These are phyloP conservation scores for Gobionotothen gibberifrons DNA, from an alignment of 2,797 vertebrate species.

Conservation along the genomic window DNA sequence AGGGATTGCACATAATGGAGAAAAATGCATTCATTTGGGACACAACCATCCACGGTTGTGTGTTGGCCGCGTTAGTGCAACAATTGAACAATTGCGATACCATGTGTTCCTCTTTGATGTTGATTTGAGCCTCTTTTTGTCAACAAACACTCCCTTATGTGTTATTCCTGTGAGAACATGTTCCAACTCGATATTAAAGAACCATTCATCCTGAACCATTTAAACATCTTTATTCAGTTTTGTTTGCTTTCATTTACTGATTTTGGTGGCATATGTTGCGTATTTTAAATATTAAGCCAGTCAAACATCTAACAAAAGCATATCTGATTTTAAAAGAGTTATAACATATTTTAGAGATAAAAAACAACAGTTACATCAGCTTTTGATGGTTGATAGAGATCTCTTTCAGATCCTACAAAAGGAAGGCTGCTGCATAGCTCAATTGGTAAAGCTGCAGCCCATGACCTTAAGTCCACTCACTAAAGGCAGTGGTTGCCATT, in stretches of 20 bases:
- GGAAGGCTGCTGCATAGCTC: too few relatives aligned
- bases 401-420: too few relatives aligned
- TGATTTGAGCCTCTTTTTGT: constrained; percentile 30
- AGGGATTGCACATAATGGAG: constrained; percentile 50
- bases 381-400: too few relatives aligned
- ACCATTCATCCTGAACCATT: background rate
- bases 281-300: too few relatives aligned
- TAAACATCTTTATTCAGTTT: background rate
- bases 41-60: background rate
- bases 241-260: too few relatives aligned
- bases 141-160: constrained; percentile 1
- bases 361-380: too few relatives aligned
- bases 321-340: too few relatives aligned
- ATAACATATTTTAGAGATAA: too few relatives aligned
- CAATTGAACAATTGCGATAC: constrained; percentile 19
- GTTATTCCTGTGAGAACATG: constrained; percentile 16
- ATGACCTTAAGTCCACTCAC: too few relatives aligned
- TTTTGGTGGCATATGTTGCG: background rate
- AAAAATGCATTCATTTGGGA: constrained; percentile 23
- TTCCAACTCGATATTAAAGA: constrained; percentile 18
- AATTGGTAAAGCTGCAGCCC: too few relatives aligned
- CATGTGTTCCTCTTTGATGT: constrained; percentile 31
- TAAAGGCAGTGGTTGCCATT: background rate
- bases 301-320: background rate
- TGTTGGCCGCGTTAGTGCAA: too few relatives aligned